Evolutionary conservation across 2,113 vertebrate genomes (phyloP), one percentile per base, ranked within the genome.

Genomic region (Albula goreensis): DNA sequence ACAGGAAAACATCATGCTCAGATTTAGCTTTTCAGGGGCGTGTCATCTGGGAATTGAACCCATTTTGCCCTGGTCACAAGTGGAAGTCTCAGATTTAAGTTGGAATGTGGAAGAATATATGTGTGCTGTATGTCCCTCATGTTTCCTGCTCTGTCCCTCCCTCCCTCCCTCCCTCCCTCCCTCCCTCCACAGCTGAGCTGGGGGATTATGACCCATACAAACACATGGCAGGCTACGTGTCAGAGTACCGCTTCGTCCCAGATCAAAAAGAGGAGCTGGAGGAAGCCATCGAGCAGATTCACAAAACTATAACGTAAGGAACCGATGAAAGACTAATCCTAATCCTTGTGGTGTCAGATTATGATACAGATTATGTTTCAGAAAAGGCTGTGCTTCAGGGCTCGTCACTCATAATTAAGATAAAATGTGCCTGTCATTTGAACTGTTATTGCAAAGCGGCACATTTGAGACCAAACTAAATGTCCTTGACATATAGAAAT

Each of bases 201-300:
- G 97, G 97, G 66, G 97, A 98, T 88, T 97, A 97, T 25, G 96
- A 98, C 85, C 96, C 96, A 0, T 97, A 94, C 90, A 97, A 96
- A 78, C 95, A 97, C 84, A 93, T 93, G 0, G 12, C 95, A 0
- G 96, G 97, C 0, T 98, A 97, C 0, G 97, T 97, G 80, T 98
- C 97, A 0, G 96, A 97, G 87, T 97, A 97, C 57, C 96, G 97
- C 79, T 98, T 97, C 77, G 96, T 97, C 88, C 97, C 97, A 0
- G 96, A 97, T 91, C 97, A 98, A 93, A 97, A 96, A 66, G 96
- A 97, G 90, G 97, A 97, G 83, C 91, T 97, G n/a, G 97, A 98
- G 90, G 95, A 97, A 49, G 93, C 95, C 74, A 93, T 97, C 83
- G 97, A 97, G 86, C 92, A 88, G 86, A 96, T 96, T 90, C 97